Conservation (phyloP, 2,797 vertebrate species). For the Pipistrellus pipistrellus region DNA sequence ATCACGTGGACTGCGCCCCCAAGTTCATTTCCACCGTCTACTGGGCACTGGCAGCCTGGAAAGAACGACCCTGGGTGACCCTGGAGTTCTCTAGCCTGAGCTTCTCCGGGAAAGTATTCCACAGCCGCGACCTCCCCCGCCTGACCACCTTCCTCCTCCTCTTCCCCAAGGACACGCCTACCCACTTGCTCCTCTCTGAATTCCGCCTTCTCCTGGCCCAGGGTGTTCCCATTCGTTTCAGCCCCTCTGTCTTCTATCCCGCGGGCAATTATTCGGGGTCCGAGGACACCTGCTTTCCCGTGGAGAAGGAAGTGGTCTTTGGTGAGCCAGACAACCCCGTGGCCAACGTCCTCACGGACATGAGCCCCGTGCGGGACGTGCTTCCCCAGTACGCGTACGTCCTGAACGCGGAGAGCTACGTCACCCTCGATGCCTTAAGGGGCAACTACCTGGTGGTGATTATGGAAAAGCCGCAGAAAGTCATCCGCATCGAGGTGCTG, state of each 20-base stretch:
- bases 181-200: slow-evolving; percentile 92
- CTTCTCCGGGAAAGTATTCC: slow-evolving; percentile 94
- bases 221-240: slow-evolving; percentile 89
- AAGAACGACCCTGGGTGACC: slow-evolving; percentile 89
- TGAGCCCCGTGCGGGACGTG: slow-evolving; percentile 81
- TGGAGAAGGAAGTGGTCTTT: slow-evolving; percentile 90
- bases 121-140: slow-evolving; percentile 88
- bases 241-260: slow-evolving; percentile 92
- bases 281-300: slow-evolving; percentile 87
- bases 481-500: slow-evolving; percentile 87
- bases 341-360: slow-evolving; percentile 82
- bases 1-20: slow-evolving; percentile 88
- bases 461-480: slow-evolving; percentile 83
- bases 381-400: slow-evolving; percentile 89
- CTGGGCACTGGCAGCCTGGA: slow-evolving; percentile 84
- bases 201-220: slow-evolving; percentile 92
- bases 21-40: slow-evolving; percentile 91
- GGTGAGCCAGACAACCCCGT: slow-evolving; percentile 88
- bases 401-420: slow-evolving; percentile 87
- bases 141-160: slow-evolving; percentile 92
- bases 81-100: slow-evolving; percentile 94
- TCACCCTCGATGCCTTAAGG: slow-evolving; percentile 86
- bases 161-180: slow-evolving; percentile 95
- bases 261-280: slow-evolving; percentile 91
- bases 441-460: slow-evolving; percentile 89